Evolutionary conservation across 2,113 vertebrate genomes (phyloP), one percentile per base, ranked within the genome.

Genomic region (Vulpes lagopus): DNA sequence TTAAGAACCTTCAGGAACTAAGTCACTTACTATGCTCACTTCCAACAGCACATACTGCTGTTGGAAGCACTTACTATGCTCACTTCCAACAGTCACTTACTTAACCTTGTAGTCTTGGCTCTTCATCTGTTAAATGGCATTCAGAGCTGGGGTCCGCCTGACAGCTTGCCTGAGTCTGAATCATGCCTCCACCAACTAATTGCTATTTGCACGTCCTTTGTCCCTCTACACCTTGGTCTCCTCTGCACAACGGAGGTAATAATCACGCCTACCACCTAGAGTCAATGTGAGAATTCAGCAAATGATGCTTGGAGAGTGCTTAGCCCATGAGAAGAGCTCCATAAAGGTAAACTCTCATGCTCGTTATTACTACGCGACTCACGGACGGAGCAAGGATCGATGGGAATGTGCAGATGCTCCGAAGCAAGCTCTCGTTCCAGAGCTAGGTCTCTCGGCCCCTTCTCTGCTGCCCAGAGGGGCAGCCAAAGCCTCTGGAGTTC

Each of bases 321-420:
- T 43, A 53, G 43, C n/a, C 38, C 4, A 3, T 38, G 22, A 12
- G 1, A 14, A 89, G 38, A 22, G 11, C 11, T 49, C 55, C 65
- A 0, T 9, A 25, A 69, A 9, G 51, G 32, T 43, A 32, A 85
- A 32, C 55, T 22, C 2, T 53, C 11, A 17, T 80, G 62, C 55
- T 74, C 74, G 32, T 82, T 35, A 30, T n/a, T 16, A 43, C 25
- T 30, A 32, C 22, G 1, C 22, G 2, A 11, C 19, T 55, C 60
- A 2, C n/a, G 65, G 43, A 35, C 25, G 1, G 2, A 11, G 32
- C 11, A 2, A 64, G n/a, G 22, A 71, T 5, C 0, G 1, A 53
- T 1, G 43, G 30, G 12, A 43, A 27, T 2, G 38, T n/a, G 22
- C 59, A 5, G 71, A 10, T 5, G 6, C 27, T 79, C 23, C 79